phyloP scores from a whole-genome alignment of 2,888 invertebrate species.

The Unio pictorum region DNA sequence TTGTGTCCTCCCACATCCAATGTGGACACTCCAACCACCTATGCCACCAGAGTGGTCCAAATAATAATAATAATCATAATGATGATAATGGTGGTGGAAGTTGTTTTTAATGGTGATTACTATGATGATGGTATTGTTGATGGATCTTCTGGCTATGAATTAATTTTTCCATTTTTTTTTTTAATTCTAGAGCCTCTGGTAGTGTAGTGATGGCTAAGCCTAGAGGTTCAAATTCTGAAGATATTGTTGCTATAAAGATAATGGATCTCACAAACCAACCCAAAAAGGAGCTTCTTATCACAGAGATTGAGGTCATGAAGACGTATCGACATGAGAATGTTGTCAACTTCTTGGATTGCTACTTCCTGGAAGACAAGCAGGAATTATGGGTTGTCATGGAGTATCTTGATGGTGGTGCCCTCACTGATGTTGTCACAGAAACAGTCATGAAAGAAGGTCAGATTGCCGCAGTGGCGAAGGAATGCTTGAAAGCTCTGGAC shows the following conservation, averaged over 20 bases:
- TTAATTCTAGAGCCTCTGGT: slow-evolving; percentile 82
- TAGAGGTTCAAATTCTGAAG: slow-evolving; percentile 75
- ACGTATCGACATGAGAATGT: slow-evolving; percentile 89
- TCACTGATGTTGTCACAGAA: slow-evolving; percentile 97
- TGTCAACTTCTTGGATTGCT: slow-evolving; percentile 95
- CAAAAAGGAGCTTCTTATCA: slow-evolving; percentile 94
- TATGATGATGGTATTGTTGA: too few species aligned
- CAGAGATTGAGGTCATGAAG: slow-evolving; percentile 82
- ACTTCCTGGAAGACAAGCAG: slow-evolving; percentile 85
- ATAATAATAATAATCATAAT: too few species aligned
- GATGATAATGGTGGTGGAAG: too few species aligned
- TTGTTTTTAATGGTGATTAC: too few species aligned
- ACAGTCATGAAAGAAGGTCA: slow-evolving; percentile 97
- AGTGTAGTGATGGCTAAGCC: slow-evolving; percentile 93
- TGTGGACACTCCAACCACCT: too few species aligned
- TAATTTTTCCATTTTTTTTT: background rate
- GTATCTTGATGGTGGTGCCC: slow-evolving; percentile 86
- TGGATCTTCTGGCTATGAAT: background rate
- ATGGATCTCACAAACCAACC: slow-evolving; percentile 96
- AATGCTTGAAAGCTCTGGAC: slow-evolving; percentile 88
- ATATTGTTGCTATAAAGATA: slow-evolving; percentile 93
- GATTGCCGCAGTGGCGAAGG: slow-evolving; percentile 94
- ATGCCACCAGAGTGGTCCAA: too few species aligned
- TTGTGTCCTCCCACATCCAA: too few species aligned
- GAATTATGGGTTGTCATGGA: slow-evolving; percentile 99